Evolutionary conservation across 2,113 vertebrate genomes (phyloP), one percentile per base, ranked within the genome.

Genomic region (Eudyptes chrysolophus): DNA sequence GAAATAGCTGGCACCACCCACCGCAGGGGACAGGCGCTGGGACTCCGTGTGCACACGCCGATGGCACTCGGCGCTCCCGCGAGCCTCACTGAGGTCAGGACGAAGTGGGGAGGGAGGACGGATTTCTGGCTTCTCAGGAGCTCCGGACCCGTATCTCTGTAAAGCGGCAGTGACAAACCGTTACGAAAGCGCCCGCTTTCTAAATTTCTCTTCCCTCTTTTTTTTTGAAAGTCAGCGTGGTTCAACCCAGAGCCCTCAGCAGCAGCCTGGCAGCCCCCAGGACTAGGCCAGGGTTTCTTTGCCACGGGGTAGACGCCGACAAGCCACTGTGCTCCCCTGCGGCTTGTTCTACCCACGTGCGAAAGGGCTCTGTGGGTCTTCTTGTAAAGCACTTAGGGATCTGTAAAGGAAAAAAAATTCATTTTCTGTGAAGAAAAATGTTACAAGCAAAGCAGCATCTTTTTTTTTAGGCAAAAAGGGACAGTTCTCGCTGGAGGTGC

Each of bases 41-140:
- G 21, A 15, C 87, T 24, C 51, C 0, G 3, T 26, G 87, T 11
- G 77, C 5, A 6, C 81, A 48, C 1, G 1, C 80, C 0, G 1
- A 2, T 27, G 76, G 34, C 61, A 3, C 8, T 20, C 2, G 0
- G 71, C 58, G 27, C 29, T 62, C 38, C 54, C 0, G 0, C 5
- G 3, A 34, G 8, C 30, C 48, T 29, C 78, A 3, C 64, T 18
- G 13, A 26, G 70, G 66, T 48, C n/a, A 14, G 69, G 81, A 69
- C 74, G 9, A 38, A 24, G 38, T 2, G 14, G 11, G 7, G 5
- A 27, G 27, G 17, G 62, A 65, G 34, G 27, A 64, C 0, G 0
- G 9, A 36, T 36, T 64, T 38, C 81, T 94, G 89, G 26, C 86
- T 55, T 72, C 79, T 34, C 48, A 7, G 78, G 25, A 69, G n/a